A percentile compares a stretch with the other conserved stretches of the same genome.
phyloP scores from a whole-genome alignment of 2,888 invertebrate species.

The Platypus cylindrus region DNA sequence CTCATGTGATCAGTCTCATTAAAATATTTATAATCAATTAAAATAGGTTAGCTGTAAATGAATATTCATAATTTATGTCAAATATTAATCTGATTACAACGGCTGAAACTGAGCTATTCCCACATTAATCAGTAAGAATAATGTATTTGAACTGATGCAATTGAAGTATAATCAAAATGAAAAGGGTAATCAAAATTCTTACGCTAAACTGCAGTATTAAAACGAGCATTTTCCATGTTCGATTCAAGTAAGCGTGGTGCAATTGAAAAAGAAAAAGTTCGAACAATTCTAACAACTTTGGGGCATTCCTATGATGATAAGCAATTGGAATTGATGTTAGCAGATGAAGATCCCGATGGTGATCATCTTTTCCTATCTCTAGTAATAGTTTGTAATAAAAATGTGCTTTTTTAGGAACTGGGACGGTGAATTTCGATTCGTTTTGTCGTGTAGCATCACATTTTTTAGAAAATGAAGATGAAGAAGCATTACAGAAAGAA shows the following conservation, averaged over 20 bases:
- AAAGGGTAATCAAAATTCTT: too few species aligned
- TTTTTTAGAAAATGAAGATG: conserved; percentile 68
- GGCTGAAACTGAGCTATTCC: too few species aligned
- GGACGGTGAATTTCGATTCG: conserved; percentile 70
- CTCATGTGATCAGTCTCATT: too few species aligned
- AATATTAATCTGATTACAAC: too few species aligned
- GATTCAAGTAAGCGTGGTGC: conserved; percentile 65
- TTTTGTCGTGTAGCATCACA: conserved; percentile 68
- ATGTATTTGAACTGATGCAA: too few species aligned
- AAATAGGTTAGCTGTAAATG: too few species aligned
- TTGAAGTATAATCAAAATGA: too few species aligned
- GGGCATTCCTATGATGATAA: conserved; percentile 68
- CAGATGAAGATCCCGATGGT: conserved; percentile 72
- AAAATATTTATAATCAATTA: too few species aligned
- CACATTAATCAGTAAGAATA: too few species aligned
- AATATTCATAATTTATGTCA: too few species aligned
- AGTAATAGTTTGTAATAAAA: too few species aligned
- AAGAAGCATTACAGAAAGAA: conserved; percentile 75
- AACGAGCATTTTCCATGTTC: conserved; percentile 75
- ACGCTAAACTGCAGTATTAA: conserved; percentile 63
- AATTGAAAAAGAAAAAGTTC: conserved; percentile 68
- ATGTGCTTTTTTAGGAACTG: conserved; percentile 57
- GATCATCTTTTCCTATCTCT: conserved; percentile 20
- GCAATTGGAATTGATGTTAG: conserved; percentile 63
- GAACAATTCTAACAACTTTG: conserved; percentile 67